These are phyloP conservation scores for Ptychobarbus kaznakovi DNA, from an alignment of 2,797 vertebrate genomes.

Conservation along the genomic window DNA sequence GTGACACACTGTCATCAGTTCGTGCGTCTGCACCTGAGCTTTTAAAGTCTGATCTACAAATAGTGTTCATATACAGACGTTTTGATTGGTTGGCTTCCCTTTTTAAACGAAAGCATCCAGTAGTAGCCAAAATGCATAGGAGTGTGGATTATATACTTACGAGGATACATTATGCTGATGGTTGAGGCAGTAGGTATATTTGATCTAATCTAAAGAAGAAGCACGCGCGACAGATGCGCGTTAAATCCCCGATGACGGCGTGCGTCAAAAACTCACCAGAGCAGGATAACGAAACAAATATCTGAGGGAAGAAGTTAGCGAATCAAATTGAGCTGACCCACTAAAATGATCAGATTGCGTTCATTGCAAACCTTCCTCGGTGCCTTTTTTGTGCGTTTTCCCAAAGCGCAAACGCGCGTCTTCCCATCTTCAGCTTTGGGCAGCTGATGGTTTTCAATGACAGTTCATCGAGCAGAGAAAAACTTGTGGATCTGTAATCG, in stretches of 20 bases:
- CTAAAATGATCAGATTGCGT: not conserved
- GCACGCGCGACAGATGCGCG: conserved; percentile 28
- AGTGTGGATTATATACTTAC: conserved; percentile 14
- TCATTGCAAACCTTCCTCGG: not conserved
- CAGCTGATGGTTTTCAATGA: conserved; percentile 15
- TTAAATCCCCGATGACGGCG: conserved; percentile 20
- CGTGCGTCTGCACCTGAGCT: conserved; percentile 3
- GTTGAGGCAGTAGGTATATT: not conserved
- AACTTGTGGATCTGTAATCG: not conserved
- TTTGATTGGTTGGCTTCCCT: conserved; percentile 1
- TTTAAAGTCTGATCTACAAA: not conserved
- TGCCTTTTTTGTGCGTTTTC: not conserved
- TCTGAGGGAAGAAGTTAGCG: not conserved
- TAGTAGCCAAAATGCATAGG: not conserved
- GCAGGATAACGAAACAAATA: conserved; percentile 14
- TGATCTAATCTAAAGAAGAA: conserved; percentile 9
- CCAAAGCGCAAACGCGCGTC: conserved; percentile 12
- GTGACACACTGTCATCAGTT: conserved; percentile 7
- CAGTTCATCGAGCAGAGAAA: conserved; percentile 16
- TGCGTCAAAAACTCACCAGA: not conserved
- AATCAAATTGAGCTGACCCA: conserved; percentile 17
- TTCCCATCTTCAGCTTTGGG: conserved; percentile 15
- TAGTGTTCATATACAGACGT: not conserved
- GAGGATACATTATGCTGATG: not conserved
- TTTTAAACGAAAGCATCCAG: not conserved